Base-by-base conservation (phyloP, 2,113 vertebrate genomes). In the Emydura subglobosa region DNA sequence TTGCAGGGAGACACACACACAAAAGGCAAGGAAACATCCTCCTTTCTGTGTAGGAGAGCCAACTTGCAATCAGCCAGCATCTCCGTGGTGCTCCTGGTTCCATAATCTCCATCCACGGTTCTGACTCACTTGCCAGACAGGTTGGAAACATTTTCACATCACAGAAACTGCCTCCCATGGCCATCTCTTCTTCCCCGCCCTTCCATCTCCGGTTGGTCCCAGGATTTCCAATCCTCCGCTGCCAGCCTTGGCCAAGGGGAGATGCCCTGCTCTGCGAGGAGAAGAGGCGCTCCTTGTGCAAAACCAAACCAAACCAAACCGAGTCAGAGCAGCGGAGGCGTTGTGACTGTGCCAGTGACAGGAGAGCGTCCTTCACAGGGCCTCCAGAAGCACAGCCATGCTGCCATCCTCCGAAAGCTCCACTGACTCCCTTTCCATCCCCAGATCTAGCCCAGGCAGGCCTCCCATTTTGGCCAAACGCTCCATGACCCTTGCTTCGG, bases 81-180 rank as follows among this genome's bases (percentile, higher is more conserved):
- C 6, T 91, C 1, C 1, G 5, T 1, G 44, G n/a, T 29, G 5
- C 50, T n/a, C 4, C 1, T 6, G 65, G 59, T 11, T 22, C 29
- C 47, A 16, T 55, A 89, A 47, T 80, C 83, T 3, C 25, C 49
- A 24, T 0, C 0, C 21, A 24, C 0, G 0, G 19, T 13, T 65
- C 22, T 0, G 0, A 4, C 59, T 53, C 49, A 5, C 74, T 59
- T 81, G 68, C 29, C 76, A 87, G 85, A 50, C 29, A 13, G 17
- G 24, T 42, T n/a, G 55, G 49, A 85, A n/a, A 29, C 74, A 34
- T 89, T 91, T 53, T 91, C 44, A 44, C 11, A 24, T 39, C 39
- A 74, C 39, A 3, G n/a, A 87, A 76, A 79, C 25, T 49, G 47
- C 39, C 34, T 89, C 24, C 47, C 79, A 27, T 10, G 29, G 25